Base-by-base conservation (phyloP, 2,113 vertebrate species). In the Calidris pygmaea region DNA sequence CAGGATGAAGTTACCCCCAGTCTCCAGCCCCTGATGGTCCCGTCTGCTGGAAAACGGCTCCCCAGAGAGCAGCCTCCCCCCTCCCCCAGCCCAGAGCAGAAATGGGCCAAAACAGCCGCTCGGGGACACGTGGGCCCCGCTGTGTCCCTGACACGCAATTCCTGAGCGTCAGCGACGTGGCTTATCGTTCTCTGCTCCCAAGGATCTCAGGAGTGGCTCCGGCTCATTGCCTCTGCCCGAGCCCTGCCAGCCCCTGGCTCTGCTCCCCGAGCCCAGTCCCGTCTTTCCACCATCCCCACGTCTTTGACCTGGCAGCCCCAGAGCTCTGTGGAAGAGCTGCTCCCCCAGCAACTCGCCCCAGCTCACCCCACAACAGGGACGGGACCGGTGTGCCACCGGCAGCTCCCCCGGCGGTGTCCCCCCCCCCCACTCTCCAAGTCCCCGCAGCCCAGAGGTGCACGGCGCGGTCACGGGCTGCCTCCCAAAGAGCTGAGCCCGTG, bases 1-100 rank as follows among this genome's bases (percentile, higher is more conserved):
- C 0, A 0, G 20, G 39, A 26, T 39, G 18, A 35, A 0, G 1
- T 10, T 41, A 56, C 67, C 50, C 35, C 21, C 0, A 1, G 30
- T 66, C 82, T 48, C 19, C 3, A 7, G 45, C 24, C 32, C 35
- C 45, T 1, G 0, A 19, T n/a, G 50, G 30, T 26, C 29, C 0
- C 8, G 0, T 19, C 43, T 59, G 70, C 14, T 4, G 0, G 17
- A 50, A 41, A 72, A 29, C 2, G 0, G 24, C 5, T n/a, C 22
- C 35, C 20, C 0, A 0, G 13, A 9, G 55, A 62, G 52, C 50
- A 16, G 43, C 58, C 7, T 23, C 14, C 7, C 29, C 13, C 10
- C 23, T 5, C 35, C 68, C 32, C 15, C 34, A 9, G 7, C 50
- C 30, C 7, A 16, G 35, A 39, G 23, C 30, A 26, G 41, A 41